Conservation (phyloP, 2,113 vertebrate genomes). For the Sprattus sprattus region DNA sequence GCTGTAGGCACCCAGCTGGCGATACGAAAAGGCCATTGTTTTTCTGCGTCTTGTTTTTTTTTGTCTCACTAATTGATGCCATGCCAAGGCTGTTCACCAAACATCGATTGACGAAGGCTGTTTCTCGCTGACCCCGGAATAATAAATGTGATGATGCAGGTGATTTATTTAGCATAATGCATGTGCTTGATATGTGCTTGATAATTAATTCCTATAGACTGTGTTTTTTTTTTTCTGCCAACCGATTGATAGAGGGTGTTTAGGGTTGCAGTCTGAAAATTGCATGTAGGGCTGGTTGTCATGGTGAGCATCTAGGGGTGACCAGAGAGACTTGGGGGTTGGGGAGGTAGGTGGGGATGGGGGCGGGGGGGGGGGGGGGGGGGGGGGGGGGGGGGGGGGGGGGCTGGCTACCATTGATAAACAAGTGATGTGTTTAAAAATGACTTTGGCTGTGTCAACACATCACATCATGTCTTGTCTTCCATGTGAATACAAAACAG, state of each 20-base stretch:
- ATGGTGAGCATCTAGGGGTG: conserved; percentile 30
- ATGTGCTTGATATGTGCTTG: neutral
- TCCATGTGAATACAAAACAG: conserved; percentile 16
- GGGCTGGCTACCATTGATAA: neutral
- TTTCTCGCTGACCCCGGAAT: conserved; percentile 5
- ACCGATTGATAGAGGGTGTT: neutral
- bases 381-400: neutral
- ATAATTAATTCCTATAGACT: neutral
- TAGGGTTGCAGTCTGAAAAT: neutral
- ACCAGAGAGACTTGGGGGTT: neutral
- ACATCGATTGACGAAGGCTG: neutral
- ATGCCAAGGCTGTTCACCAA: neutral
- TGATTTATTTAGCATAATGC: conserved; percentile 8
- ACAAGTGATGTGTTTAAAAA: conserved; percentile 7
- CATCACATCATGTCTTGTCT: conserved; percentile 21
- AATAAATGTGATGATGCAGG: conserved; percentile 16
- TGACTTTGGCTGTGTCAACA: conserved; percentile 5
- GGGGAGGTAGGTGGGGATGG: neutral
- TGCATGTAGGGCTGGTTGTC: conserved; percentile 20
- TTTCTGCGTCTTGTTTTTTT: conserved; percentile 1
- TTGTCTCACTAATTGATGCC: conserved; percentile 1
- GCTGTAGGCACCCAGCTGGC: conserved; percentile 8
- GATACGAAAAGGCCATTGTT: conserved; percentile 8
- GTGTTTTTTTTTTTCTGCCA: neutral
- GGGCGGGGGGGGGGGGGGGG: neutral